phyloP scores from a whole-genome alignment of 2,797 vertebrate genomes.

The Pantherophis vulpinus region DNA sequence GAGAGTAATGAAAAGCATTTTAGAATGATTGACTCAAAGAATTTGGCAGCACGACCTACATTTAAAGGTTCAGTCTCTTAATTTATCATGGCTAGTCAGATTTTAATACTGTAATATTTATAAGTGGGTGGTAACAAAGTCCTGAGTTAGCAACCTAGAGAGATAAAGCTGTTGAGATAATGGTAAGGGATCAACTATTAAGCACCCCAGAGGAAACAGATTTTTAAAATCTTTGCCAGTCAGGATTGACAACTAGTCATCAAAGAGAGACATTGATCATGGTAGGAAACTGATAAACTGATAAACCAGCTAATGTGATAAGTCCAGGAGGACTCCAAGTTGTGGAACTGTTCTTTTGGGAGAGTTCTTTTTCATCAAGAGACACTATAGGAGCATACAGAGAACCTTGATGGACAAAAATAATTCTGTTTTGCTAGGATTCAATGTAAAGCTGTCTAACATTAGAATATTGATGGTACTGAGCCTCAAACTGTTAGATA shows the following conservation, averaged over 20 bases:
- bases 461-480: background rate
- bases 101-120: background rate
- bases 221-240: background rate
- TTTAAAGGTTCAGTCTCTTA: too few species aligned
- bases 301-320: background rate
- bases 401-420: background rate
- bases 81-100: background rate
- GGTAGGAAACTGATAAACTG: background rate
- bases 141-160: background rate
- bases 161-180: background rate
- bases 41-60: background rate
- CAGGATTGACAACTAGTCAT: background rate
- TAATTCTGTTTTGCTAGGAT: background rate
- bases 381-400: background rate
- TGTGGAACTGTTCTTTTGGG: background rate
- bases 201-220: background rate
- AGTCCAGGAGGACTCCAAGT: background rate
- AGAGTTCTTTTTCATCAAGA: background rate
- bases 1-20: background rate
- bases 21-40: background rate
- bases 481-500: background rate
- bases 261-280: background rate
- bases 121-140: background rate
- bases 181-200: background rate
- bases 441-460: background rate